Percentiles rank a stretch among this genome's conserved stretches.
phyloP scores from a whole-genome alignment of 1,140 invertebrate genomes.

The Pseudachorutes palmiensis region DNA sequence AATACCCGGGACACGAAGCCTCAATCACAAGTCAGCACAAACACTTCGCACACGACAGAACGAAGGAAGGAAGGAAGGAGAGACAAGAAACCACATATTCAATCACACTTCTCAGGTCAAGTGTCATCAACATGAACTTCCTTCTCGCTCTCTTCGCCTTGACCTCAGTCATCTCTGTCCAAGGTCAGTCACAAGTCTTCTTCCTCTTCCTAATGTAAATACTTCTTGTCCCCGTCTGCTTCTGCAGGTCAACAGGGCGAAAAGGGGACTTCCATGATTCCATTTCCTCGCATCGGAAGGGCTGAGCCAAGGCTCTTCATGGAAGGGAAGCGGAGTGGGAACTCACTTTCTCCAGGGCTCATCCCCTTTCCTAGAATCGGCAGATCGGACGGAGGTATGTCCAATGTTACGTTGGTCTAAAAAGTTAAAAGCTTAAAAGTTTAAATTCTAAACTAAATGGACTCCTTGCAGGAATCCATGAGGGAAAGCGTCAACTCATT shows the following conservation, averaged over 20 bases:
- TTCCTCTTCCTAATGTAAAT: background rate
- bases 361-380: constrained; percentile 37
- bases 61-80: too few relatives aligned
- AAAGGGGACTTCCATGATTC: constrained; percentile 36
- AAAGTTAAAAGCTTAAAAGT: too few relatives aligned
- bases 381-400: constrained; percentile 20
- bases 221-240: too few relatives aligned
- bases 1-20: constrained; percentile 10
- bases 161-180: background rate
- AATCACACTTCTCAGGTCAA: too few relatives aligned
- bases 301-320: constrained; percentile 22
- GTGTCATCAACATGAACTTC: constrained; percentile 10
- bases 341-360: constrained; percentile 26
- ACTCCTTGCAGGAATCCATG: constrained; percentile 24
- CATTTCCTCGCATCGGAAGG: constrained; percentile 34
- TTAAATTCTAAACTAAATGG: background rate
- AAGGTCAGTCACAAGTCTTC: too few relatives aligned
- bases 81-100: background rate
- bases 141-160: background rate
- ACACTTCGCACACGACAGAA: too few relatives aligned
- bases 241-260: constrained; percentile 23
- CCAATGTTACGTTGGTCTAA: constrained; percentile 4
- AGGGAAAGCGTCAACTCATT: constrained; percentile 34
- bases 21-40: too few relatives aligned
- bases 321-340: constrained; percentile 25